Base-by-base conservation (phyloP, 2,797 vertebrate species). In the Myotis vivesi region DNA sequence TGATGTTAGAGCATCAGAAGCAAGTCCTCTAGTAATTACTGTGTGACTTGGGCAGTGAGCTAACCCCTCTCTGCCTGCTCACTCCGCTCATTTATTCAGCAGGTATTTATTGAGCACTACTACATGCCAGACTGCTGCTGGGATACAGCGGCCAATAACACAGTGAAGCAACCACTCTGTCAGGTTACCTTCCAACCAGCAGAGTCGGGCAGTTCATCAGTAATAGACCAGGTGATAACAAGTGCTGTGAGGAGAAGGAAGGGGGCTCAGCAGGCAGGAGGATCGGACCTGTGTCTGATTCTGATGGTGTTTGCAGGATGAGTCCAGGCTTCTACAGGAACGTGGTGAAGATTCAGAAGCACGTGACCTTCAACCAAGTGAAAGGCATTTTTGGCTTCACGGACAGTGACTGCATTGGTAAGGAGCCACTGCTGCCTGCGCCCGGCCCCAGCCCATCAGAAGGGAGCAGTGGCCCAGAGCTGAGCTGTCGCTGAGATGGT, bases 311-410 rank as follows among this genome's bases (percentile, higher is more conserved):
- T 96, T 30, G 38, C 98, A 99, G 99, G 87, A 93, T 96, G 41
- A 99, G 99, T 93, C 98, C 98, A 0, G 98, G 98, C 85, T 99
- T 99, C 98, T 99, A 99, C 98, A 99, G 96, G 97, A 99, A 99
- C 22, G 99, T 99, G 79, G 98, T 99, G 69, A 99, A 99, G 98
- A 97, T 99, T 96, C 99, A 99, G 98, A 99, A 99, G 94, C 99
- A 99, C 3, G 99, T 99, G 25, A 99, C 99, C 0, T 99, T 99
- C 97, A 99, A 99, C 96, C 99, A 99, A 97, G 99, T 99, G 80
- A 99, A 99, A 98, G 99, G 99, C 94, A 99, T 99, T 95, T 99
- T 99, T 33, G 99, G 99, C 89, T 99, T 99, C 96, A 99, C 99
- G 4, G 99, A 99, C 98, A 99, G 99, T 1, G 99, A 99, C 98